phyloP scores from a whole-genome alignment of 2,888 invertebrate species.

The Caenorhabditis drosophilae region DNA sequence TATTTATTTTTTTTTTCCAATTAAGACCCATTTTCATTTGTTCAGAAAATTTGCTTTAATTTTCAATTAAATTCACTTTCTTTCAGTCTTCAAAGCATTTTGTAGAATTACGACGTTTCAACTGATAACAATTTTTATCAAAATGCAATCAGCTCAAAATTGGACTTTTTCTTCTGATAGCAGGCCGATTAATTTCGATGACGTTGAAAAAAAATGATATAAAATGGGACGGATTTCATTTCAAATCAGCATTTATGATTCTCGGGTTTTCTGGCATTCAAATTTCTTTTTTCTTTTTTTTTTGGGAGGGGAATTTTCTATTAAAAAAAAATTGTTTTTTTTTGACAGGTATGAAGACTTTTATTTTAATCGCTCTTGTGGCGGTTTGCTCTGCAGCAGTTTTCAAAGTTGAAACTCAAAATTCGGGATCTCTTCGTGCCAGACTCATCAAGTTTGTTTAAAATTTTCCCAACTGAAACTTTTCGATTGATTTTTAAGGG shows the following conservation, averaged over 20 bases:
- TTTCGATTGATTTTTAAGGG: constrained; percentile 5
- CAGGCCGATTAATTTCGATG: too few species aligned
- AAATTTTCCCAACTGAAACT: too few species aligned
- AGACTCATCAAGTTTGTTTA: constrained; percentile 33
- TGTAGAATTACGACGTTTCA: too few species aligned
- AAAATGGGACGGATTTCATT: not conserved
- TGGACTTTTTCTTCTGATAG: too few species aligned
- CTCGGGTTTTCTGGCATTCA: constrained; percentile 4
- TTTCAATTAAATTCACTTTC: too few species aligned
- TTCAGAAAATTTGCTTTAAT: too few species aligned
- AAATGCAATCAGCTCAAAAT: too few species aligned
- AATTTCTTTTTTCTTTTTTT: not conserved
- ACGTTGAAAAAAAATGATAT: not conserved
- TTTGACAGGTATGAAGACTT: constrained; percentile 49
- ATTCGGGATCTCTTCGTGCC: constrained; percentile 40
- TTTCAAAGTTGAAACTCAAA: constrained; percentile 38
- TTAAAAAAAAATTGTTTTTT: not conserved
- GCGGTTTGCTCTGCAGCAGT: constrained; percentile 45
- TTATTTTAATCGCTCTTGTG: constrained; percentile 51
- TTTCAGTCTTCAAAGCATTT: too few species aligned
- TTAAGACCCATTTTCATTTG: too few species aligned
- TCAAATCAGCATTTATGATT: constrained; percentile 5
- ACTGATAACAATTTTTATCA: too few species aligned
- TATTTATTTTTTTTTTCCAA: too few species aligned
- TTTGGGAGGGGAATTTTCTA: not conserved